A percentile compares a stretch with the other conserved stretches of the same genome.
Conservation (phyloP, 2,797 vertebrate genomes). For the Coranthus polyacanthus region DNA sequence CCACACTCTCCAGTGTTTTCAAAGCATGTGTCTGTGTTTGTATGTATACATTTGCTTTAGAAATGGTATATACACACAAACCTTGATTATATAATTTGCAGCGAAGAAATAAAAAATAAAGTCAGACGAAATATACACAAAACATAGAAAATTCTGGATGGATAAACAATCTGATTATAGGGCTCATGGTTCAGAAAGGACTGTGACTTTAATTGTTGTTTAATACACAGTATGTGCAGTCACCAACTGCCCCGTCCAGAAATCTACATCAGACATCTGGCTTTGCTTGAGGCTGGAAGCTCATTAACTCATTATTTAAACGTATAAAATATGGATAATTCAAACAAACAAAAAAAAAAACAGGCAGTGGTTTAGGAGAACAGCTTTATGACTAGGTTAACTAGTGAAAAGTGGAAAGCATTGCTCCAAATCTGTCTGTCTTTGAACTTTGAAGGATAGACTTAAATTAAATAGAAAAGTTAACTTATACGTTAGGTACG, state of each 20-base stretch:
- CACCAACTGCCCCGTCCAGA: too few species aligned
- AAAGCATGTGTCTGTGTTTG: constrained; percentile 55
- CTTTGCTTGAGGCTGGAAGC: background rate
- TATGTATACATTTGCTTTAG: background rate
- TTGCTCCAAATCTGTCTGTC: background rate
- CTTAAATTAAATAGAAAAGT: too few species aligned
- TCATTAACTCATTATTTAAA: constrained; percentile 6
- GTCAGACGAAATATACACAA: background rate
- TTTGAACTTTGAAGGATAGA: background rate
- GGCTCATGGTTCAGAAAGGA: background rate
- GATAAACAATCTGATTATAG: background rate
- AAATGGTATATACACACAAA: background rate
- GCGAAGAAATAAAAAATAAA: background rate
- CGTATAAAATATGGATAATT: too few species aligned
- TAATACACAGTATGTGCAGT: background rate
- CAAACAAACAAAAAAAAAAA: too few species aligned
- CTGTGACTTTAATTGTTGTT: background rate
- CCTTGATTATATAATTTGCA: background rate
- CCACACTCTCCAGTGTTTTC: constrained; percentile 61
- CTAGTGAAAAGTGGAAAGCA: background rate
- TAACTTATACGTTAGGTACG: too few species aligned
- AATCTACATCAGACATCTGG: too few species aligned
- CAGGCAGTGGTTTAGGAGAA: too few species aligned
- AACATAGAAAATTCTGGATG: background rate
- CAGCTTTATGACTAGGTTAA: too few species aligned